Percentiles rank a stretch among this genome's conserved stretches.
These are phyloP conservation scores for Rhinoraja longicauda DNA, from an alignment of 2,797 vertebrate genomes.

Conservation along the genomic window DNA sequence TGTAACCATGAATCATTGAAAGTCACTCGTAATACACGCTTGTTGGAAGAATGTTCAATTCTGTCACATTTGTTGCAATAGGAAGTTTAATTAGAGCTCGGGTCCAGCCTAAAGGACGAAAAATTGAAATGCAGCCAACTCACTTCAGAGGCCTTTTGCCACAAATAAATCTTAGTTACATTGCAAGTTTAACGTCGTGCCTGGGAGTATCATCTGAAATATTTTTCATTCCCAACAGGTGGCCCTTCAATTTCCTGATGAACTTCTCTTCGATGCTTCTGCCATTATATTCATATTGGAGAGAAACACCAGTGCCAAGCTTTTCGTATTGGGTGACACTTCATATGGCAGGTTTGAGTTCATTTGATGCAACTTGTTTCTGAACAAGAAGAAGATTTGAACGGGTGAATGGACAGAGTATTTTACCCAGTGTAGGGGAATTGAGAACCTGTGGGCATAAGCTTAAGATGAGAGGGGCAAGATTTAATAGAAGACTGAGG, in stretches of 20 bases:
- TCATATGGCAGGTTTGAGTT: constrained; percentile 82
- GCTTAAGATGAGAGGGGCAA: no score
- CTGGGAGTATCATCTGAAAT: neutral
- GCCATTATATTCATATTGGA: constrained; percentile 67
- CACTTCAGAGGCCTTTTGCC: neutral
- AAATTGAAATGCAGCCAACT: neutral
- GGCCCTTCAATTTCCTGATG: constrained; percentile 89
- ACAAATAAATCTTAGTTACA: neutral
- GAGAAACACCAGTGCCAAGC: constrained; percentile 57
- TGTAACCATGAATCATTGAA: constrained; percentile 43
- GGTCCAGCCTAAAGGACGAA: neutral
- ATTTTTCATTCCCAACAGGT: constrained; percentile 61
- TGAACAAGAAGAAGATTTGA: neutral
- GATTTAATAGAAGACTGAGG: no score
- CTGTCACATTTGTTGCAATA: neutral
- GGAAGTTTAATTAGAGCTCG: neutral
- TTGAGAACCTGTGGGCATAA: no score
- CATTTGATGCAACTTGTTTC: neutral
- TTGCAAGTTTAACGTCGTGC: neutral
- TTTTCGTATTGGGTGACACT: constrained; percentile 83
- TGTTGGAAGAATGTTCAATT: neutral
- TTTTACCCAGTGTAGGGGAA: no score
- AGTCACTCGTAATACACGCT: no score
- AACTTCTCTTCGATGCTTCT: constrained; percentile 70
- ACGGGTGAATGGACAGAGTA: no score